Evolutionary conservation across 2,113 vertebrate genomes (phyloP), one percentile per base, ranked within the genome.

Genomic region (Epinephelus lanceolatus): DNA sequence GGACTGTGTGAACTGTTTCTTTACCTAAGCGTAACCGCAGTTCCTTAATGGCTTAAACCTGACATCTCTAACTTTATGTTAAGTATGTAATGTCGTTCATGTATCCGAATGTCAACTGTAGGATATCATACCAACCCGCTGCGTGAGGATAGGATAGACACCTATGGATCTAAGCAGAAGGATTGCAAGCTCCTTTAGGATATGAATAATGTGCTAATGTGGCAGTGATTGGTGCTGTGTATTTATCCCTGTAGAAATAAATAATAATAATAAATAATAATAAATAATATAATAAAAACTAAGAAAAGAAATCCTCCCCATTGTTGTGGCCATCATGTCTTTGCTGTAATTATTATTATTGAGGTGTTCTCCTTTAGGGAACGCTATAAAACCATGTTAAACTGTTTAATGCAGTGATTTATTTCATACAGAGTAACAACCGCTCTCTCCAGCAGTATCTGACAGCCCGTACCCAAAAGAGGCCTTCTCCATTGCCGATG

Each of bases 401-500:
- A 33, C 14, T 12, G 62, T 42, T 53, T n/a, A 37, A 49, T 62
- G 55, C 25, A 66, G 42, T 42, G 30, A 42, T 49, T 15, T 33
- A 53, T 18, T 33, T 73, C 27, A n/a, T 14, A 25, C 2, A 11
- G 27, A 66, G 40, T 33, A 68, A 71, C 30, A 56, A 8, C 3
- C 9, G 6, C 4, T 81, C 47, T 67, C 30, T 83, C 42, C 69
- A 70, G 60, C 53, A 97, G 97, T 98, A 89, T 96, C 95, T 86
- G 97, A 98, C 92, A 93, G 61, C 0, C 95, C 89, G 0, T 95
- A 94, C 53, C 96, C 87, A 61, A 96, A 95, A 1, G 97, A 97
- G 92, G 96, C 97, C 5, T 92, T 98, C 91, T 97, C 97, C n/a
- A 94, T 98, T 66, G 93, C 93, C 30, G 93, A 89, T 0, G 95